Conservation (phyloP, 1,140 invertebrate species). For the Cotesia chilonis region DNA sequence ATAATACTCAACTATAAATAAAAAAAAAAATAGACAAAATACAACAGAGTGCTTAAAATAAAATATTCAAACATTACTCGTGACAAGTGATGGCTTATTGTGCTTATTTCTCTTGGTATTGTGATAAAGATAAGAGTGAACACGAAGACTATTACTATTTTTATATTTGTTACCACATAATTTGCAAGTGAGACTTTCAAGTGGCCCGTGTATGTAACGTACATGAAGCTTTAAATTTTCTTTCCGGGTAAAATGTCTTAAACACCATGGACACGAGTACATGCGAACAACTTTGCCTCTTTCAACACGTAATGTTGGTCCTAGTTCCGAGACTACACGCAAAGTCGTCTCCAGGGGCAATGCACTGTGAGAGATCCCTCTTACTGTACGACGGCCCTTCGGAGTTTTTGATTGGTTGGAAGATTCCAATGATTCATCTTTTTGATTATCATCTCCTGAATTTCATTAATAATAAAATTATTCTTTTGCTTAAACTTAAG, state of each 20-base stretch:
- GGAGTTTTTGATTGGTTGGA: conserved; percentile 42
- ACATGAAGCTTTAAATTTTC: conserved; percentile 65
- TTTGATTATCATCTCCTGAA: conserved; percentile 29
- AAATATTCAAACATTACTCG: conserved; percentile 47
- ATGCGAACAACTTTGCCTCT: conserved; percentile 61
- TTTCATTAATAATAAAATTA: neutral
- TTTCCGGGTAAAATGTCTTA: conserved; percentile 63
- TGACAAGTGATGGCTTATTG: conserved; percentile 48
- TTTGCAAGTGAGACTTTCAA: conserved; percentile 64
- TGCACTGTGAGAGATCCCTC: conserved; percentile 56
- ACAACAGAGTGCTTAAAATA: conserved; percentile 27
- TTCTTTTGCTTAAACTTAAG: neutral
- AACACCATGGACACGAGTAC: conserved; percentile 64
- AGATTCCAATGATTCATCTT: conserved; percentile 27
- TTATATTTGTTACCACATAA: conserved; percentile 65
- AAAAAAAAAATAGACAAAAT: neutral
- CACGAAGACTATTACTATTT: conserved; percentile 65
- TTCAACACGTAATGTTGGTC: conserved; percentile 59
- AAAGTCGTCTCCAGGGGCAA: conserved; percentile 60
- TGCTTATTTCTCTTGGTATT: conserved; percentile 61
- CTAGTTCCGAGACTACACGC: conserved; percentile 59
- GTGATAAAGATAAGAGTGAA: conserved; percentile 66
- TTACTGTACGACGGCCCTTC: conserved; percentile 56
- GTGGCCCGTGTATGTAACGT: conserved; percentile 62
- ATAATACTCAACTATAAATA: conserved; percentile 8